These are phyloP conservation scores for Elachura formosa DNA, from an alignment of 2,113 vertebrate species.

Conservation along the genomic window DNA sequence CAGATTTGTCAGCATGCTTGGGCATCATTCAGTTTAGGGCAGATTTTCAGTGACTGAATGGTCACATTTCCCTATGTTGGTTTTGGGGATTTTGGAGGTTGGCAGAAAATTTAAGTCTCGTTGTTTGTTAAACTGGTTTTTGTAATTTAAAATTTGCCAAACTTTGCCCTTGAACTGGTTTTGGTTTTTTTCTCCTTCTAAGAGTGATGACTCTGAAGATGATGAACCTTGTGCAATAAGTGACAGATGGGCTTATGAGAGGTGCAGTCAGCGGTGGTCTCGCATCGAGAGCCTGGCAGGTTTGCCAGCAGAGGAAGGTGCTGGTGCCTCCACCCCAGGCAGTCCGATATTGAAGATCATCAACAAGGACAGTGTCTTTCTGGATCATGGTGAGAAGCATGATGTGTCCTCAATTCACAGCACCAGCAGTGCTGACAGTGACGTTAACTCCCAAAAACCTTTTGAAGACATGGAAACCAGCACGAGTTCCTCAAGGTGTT, in stretches of 20 bases:
- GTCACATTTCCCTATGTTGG: background rate
- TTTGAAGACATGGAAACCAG: constrained; percentile 68
- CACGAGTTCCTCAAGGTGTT: constrained; percentile 72
- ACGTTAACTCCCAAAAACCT: constrained; percentile 44
- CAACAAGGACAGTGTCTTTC: background rate
- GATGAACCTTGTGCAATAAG: constrained; percentile 84
- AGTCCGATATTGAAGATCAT: constrained; percentile 12
- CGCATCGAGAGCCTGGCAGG: constrained; percentile 59
- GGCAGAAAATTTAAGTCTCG: background rate
- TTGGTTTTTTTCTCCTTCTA: background rate
- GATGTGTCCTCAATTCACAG: constrained; percentile 78
- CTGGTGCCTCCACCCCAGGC: background rate
- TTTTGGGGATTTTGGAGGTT: background rate
- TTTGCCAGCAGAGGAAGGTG: background rate
- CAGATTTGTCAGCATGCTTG: background rate
- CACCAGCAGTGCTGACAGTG: constrained; percentile 79
- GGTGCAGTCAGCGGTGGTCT: constrained; percentile 71
- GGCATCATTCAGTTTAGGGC: background rate
- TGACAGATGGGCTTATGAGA: constrained; percentile 80
- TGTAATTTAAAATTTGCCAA: background rate
- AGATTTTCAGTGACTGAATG: background rate
- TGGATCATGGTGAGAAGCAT: constrained; percentile 59
- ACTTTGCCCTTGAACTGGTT: background rate
- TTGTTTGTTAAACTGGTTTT: background rate
- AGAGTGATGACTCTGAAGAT: constrained; percentile 78